phyloP scores from a whole-genome alignment of 2,888 invertebrate genomes.

The Zygogramma bicolorata region DNA sequence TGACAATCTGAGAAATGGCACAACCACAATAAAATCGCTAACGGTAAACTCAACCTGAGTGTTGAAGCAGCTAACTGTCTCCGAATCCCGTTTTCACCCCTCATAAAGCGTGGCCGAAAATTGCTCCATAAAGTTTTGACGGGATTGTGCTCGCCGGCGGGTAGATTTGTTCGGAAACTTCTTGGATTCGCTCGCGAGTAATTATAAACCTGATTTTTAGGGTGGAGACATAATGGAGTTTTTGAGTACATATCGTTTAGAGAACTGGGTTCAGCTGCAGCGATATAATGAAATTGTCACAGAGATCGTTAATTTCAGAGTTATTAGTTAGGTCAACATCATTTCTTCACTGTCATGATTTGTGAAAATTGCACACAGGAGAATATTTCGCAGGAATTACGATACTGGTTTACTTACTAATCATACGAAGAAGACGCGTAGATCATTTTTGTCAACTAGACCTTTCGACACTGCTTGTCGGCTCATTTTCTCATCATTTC shows the following conservation, averaged over 20 bases:
- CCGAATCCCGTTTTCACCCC: constrained; percentile 30
- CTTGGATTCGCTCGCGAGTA: neutral
- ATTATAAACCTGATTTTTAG: neutral
- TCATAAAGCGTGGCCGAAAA: constrained; percentile 38
- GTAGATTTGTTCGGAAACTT: neutral
- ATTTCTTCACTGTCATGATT: too few species aligned
- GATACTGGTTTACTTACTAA: too few species aligned
- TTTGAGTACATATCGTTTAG: neutral
- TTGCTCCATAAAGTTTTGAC: constrained; percentile 33
- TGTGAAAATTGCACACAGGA: too few species aligned
- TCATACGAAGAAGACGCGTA: too few species aligned
- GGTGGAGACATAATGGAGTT: neutral
- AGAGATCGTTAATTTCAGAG: neutral
- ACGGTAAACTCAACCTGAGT: constrained; percentile 25
- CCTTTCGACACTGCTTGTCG: too few species aligned
- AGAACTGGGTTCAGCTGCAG: neutral
- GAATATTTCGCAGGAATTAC: too few species aligned
- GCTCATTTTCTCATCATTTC: too few species aligned
- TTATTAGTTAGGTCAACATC: too few species aligned
- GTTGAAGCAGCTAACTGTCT: constrained; percentile 26
- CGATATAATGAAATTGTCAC: neutral
- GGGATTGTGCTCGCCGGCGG: neutral
- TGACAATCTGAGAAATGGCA: constrained; percentile 23
- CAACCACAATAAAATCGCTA: constrained; percentile 26
- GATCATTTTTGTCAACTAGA: too few species aligned